Conservation (phyloP, 1,140 invertebrate species). For the Zeugodacus cucurbitae region DNA sequence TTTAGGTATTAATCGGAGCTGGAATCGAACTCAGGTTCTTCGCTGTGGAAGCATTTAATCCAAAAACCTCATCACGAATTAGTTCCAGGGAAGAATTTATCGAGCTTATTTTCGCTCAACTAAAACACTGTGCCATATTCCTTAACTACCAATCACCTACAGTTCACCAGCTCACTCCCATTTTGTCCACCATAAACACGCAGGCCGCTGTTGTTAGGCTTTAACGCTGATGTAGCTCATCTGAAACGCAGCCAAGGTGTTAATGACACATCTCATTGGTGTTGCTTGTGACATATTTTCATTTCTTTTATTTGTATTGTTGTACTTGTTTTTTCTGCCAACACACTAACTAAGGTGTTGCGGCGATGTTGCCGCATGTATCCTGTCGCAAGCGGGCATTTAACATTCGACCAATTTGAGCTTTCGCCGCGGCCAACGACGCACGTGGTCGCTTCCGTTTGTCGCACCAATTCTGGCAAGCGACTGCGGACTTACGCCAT, state of each 20-base stretch:
- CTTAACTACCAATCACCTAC: not conserved
- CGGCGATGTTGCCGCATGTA: not conserved
- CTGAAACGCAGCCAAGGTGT: slow-evolving; percentile 1
- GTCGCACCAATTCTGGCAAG: slow-evolving; percentile 24
- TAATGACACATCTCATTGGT: slow-evolving; percentile 33
- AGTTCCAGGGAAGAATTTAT: too few relatives aligned
- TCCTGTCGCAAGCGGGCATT: slow-evolving; percentile 21
- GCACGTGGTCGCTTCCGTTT: not conserved
- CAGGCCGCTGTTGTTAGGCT: too few relatives aligned
- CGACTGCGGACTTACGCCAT: not conserved
- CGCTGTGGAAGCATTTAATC: too few relatives aligned
- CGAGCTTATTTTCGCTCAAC: not conserved
- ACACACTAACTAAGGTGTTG: not conserved
- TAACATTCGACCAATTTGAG: slow-evolving; percentile 30
- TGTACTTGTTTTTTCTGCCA: not conserved
- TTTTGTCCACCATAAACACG: too few relatives aligned
- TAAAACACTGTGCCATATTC: not conserved
- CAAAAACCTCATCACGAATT: too few relatives aligned
- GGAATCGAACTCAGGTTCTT: too few relatives aligned
- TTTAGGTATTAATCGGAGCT: too few relatives aligned
- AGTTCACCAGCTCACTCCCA: not conserved
- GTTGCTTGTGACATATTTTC: slow-evolving; percentile 3
- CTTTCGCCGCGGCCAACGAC: not conserved
- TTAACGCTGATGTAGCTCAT: not conserved
- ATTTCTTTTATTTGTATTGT: not conserved